Evolutionary conservation across 2,113 vertebrate genomes (phyloP), one percentile per base, ranked within the genome.

Genomic region (Sphaerodactylus townsendi): DNA sequence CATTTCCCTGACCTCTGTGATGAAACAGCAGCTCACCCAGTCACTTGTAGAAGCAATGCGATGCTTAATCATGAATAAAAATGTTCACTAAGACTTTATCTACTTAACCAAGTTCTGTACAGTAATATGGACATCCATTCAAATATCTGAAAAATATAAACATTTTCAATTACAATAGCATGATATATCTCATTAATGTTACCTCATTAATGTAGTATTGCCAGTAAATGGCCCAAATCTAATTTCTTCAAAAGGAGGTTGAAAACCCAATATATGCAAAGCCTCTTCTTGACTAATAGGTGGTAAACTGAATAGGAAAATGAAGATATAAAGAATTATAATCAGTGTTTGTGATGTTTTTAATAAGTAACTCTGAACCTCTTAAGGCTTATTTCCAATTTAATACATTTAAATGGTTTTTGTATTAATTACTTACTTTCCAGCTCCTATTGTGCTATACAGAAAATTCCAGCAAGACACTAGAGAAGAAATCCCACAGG

Each of bases 161-260:
- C 64, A 5, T 37, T 59, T 56, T 11, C 35, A 14, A n/a, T 8
- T 64, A 30, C 15, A 59, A 72, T 17, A 64, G 35, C 1, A n/a
- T 19, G 73, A 48, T 17, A 73, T 70, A 11, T 28, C 72, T 46
- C 81, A 85, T 84, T 0, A 2, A 77, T 71, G 77, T 9, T 96
- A 99, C 99, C 99, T 96, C 98, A 99, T 99, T 75, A 99, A 95
- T 62, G 99, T 99, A 28, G 98, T 98, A 76, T 99, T 99, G 90
- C 99, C 98, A n/a, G 99, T 99, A 93, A 99, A 99, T 3, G 98
- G 99, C 59, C 98, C 99, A 89, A 99, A 99, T 83, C 98, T 97
- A 93, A 99, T 99, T 76, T 99, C 98, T 91, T 99, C 99, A 95
- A 99, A 99, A 0, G 99, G 99, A 1, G 98, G 98, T 87, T 98